Evolutionary conservation across 1,140 invertebrate genomes (phyloP).

Genomic region (Sesamia nonagrioides): DNA sequence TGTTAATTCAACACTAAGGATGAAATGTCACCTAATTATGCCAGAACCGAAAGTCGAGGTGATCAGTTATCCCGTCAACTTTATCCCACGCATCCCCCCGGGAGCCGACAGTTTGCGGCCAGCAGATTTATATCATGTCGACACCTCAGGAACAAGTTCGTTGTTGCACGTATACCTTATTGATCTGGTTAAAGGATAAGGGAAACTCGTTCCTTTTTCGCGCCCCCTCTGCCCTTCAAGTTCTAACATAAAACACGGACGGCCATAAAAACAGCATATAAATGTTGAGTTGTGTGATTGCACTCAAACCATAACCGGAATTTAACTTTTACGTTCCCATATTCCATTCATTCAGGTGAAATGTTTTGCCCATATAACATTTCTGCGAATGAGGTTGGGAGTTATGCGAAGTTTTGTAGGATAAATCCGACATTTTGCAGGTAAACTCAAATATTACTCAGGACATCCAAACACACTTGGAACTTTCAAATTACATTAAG

Average conservation of each 20-base stretch:
- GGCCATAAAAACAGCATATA: conserved; percentile 10
- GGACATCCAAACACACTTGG: not conserved
- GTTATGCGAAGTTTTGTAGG: not conserved
- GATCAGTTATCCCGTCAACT: no score
- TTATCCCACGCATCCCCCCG: no score
- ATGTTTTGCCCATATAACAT: conserved; percentile 1
- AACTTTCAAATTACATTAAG: no score
- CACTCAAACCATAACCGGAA: conserved; percentile 9
- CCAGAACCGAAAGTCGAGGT: no score
- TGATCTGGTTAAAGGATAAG: conserved; percentile 1
- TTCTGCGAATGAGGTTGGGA: not conserved
- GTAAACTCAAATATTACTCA: not conserved
- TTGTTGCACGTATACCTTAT: no score
- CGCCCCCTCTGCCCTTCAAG: no score
- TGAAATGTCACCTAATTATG: no score
- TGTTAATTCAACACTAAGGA: no score
- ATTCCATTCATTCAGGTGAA: conserved; percentile 15
- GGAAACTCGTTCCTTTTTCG: no score
- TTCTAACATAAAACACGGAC: conserved; percentile 19
- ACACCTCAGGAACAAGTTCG: conserved; percentile 5
- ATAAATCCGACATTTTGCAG: not conserved
- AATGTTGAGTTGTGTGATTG: conserved; percentile 18
- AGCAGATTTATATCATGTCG: conserved; percentile 28
- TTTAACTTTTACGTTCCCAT: conserved; percentile 23
- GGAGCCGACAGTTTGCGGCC: no score